Conservation (phyloP, 2,113 vertebrate species). For the Oophaga pumilio region DNA sequence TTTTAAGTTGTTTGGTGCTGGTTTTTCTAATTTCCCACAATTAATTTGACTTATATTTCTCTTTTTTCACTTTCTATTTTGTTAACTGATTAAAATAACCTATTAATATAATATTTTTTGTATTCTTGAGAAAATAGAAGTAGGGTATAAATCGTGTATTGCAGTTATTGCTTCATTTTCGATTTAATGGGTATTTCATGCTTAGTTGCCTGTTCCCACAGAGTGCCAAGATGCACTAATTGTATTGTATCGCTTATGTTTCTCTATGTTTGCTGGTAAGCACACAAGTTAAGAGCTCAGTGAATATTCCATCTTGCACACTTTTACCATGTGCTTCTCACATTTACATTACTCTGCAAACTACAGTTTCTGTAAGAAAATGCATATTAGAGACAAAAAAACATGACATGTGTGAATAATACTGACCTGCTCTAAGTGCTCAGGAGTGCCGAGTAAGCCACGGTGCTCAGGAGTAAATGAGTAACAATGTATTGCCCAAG, state of each 20-base stretch:
- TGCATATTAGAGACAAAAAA: too few species aligned
- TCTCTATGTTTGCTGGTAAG: background rate
- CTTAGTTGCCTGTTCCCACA: background rate
- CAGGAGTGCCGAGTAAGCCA: too few species aligned
- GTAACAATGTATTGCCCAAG: background rate
- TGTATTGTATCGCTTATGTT: too few species aligned
- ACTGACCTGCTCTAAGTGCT: background rate
- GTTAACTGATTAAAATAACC: too few species aligned
- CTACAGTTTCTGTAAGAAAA: background rate
- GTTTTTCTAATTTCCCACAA: too few species aligned
- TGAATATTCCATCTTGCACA: too few species aligned
- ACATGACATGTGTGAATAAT: background rate
- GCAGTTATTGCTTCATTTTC: background rate
- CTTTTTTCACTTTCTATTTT: too few species aligned
- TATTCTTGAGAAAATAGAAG: too few species aligned
- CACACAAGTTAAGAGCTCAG: background rate
- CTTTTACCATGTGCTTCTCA: background rate
- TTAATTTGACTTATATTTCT: too few species aligned
- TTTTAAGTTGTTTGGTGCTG: too few species aligned
- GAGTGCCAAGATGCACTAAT: background rate
- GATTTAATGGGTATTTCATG: background rate
- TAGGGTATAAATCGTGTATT: background rate
- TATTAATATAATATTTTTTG: too few species aligned
- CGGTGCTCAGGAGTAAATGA: background rate
- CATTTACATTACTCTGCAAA: background rate